Base-by-base conservation (phyloP, 2,113 vertebrate species). In the Chaetodon trifascialis region DNA sequence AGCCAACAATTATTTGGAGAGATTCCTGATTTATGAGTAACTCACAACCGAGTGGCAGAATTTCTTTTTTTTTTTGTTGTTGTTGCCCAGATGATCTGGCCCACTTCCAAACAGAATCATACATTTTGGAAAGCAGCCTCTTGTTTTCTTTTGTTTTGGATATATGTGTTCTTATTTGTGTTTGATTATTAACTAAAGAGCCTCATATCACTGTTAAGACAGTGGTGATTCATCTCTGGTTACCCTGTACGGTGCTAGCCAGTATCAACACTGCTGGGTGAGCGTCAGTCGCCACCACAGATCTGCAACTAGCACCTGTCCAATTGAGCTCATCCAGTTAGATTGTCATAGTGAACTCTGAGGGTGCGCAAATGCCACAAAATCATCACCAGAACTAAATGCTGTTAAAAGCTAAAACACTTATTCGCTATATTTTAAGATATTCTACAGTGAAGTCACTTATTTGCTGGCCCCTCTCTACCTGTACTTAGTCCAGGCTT, bases 51-150 rank as follows among this genome's bases (percentile, higher is more conserved):
- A 90, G 54, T 78, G 76, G 72, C 80, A 74, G 62, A 83, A 74
- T 12, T 60, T 72, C 42, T 79, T 85, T 90, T 54, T 81, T 86
- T 30, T 30, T 30, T 30, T 30, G 30, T 30, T 30, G n/a, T 30
- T 30, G 30, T 30, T 90, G 76, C 81, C 77, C 74, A 47, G 49
- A 85, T 79, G 76, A 94, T 90, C 86, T 69, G 89, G 79, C 87
- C 85, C 62, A 73, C 59, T 78, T 85, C n/a, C 64, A 79, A 89
- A 87, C 82, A 62, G 62, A 80, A 68, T 82, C 40, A 60, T 73
- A 83, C 94, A 92, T 94, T 91, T 92, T 93, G 93, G 93, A 95
- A 93, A 94, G 92, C 92, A 93, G 94, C 92, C 93, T 89, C 85
- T 87, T 90, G 63, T 92, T 91, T 91, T 91, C 79, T 89, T 95